Evolutionary conservation across 2,113 vertebrate genomes (phyloP).

Genomic region (Ctenodactylus gundi): DNA sequence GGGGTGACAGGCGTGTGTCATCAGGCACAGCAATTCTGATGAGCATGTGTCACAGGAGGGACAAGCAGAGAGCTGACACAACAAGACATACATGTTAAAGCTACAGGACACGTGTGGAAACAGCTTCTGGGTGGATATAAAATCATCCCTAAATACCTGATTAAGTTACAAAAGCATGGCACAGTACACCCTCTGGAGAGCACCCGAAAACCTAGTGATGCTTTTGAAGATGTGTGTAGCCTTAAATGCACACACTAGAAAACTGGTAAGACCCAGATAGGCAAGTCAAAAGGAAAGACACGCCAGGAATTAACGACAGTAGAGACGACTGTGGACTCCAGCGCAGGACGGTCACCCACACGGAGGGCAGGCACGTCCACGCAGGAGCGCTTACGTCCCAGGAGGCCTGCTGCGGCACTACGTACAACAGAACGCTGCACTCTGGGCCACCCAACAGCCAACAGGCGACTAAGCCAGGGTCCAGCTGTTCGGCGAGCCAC

Average conservation of each 20-base stretch:
- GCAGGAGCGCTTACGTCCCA: rapidly evolving
- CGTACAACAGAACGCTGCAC: not conserved
- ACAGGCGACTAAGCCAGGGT: not conserved
- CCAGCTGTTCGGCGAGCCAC: not conserved
- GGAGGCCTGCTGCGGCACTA: not conserved
- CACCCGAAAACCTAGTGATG: not conserved
- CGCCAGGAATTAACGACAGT: not conserved
- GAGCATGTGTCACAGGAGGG: too few species aligned
- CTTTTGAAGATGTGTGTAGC: not conserved
- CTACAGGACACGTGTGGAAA: too few species aligned
- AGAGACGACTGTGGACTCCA: not conserved
- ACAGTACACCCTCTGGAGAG: not conserved
- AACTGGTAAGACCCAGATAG: not conserved
- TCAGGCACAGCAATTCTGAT: too few species aligned
- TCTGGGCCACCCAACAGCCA: not conserved
- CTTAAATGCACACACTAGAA: not conserved
- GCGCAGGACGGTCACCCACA: not conserved
- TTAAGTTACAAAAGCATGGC: not conserved
- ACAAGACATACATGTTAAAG: too few species aligned
- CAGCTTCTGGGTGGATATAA: too few species aligned
- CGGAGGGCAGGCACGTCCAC: not conserved
- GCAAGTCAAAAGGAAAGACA: not conserved
- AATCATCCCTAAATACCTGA: not conserved
- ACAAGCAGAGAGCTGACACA: too few species aligned
- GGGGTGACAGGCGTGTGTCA: too few species aligned